Conservation (phyloP, 2,113 vertebrate genomes). For the Okapia johnstoni region DNA sequence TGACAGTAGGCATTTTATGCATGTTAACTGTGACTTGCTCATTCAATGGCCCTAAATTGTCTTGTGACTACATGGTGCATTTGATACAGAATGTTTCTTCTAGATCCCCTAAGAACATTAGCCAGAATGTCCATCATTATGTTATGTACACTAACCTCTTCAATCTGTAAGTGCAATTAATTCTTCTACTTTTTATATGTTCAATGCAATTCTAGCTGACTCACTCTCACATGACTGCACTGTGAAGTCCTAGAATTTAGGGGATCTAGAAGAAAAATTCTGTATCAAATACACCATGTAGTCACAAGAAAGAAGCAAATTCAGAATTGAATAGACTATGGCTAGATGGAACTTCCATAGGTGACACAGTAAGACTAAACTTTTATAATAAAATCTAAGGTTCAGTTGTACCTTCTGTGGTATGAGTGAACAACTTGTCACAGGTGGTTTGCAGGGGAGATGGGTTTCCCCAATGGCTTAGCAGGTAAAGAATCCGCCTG, state of each 20-base stretch:
- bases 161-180: background rate
- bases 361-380: background rate
- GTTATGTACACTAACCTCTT: background rate
- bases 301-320: conserved; percentile 26
- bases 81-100: conserved; percentile 48
- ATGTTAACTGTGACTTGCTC: background rate
- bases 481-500: background rate
- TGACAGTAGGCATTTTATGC: background rate
- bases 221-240: conserved; percentile 64
- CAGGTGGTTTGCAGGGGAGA: background rate
- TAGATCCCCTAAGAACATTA: background rate
- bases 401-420: background rate
- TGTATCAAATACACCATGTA: conserved; percentile 33
- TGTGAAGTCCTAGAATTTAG: conserved; percentile 44
- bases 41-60: background rate
- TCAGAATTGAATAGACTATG: conserved; percentile 7
- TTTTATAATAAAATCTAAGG: background rate
- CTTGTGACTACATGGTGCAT: conserved; percentile 35
- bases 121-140: background rate
- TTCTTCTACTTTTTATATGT: background rate
- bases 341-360: background rate
- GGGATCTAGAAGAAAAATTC: conserved; percentile 39
- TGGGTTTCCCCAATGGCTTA: background rate
- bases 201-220: conserved; percentile 57
- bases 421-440: background rate